These are phyloP conservation scores for Aporophyla lueneburgensis DNA, from an alignment of 2,888 invertebrate species.

Conservation along the genomic window DNA sequence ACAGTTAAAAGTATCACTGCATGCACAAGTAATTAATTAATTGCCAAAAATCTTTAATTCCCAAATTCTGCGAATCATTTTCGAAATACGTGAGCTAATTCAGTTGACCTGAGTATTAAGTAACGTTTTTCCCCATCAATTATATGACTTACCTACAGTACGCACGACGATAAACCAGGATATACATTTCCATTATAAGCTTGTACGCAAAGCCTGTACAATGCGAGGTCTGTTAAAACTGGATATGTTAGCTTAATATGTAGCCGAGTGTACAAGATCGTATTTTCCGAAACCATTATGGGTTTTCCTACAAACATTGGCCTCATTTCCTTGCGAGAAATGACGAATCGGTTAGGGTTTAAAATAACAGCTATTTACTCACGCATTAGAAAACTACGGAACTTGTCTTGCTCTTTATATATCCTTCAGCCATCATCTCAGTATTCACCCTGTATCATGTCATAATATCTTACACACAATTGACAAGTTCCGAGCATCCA, in stretches of 20 bases:
- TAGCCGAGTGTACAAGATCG: no score
- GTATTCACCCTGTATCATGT: background rate
- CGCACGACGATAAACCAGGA: no score
- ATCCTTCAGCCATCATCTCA: background rate
- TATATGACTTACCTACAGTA: background rate
- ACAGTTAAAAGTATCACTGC: no score
- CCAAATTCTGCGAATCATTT: background rate
- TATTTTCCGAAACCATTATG: constrained; percentile 14
- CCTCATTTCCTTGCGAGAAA: constrained; percentile 3
- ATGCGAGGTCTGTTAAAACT: no score
- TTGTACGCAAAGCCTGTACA: no score
- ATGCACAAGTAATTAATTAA: no score
- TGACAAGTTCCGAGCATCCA: background rate
- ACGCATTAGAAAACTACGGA: background rate
- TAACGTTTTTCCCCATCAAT: constrained; percentile 5
- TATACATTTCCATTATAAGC: no score
- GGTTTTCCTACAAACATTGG: constrained; percentile 18
- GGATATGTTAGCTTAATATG: no score
- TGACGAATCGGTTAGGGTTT: constrained; percentile 16
- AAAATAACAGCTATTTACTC: background rate
- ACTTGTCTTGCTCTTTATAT: background rate
- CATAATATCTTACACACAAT: background rate
- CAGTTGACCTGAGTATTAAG: background rate
- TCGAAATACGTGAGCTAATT: background rate
- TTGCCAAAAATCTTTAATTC: no score